phyloP scores from a whole-genome alignment of 1,140 invertebrate species.

The Hesperophylax magnus region DNA sequence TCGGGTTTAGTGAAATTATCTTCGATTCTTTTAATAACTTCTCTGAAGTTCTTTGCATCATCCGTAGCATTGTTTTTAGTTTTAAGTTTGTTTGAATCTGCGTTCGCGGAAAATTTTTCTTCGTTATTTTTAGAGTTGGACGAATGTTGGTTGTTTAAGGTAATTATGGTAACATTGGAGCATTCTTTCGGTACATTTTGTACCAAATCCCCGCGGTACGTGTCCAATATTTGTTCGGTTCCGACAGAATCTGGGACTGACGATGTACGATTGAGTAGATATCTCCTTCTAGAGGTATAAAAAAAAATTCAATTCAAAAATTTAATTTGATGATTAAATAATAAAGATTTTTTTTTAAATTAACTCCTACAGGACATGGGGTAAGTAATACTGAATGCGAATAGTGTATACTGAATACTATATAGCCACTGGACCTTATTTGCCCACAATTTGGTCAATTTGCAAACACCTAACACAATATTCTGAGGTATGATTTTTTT shows the following conservation, averaged over 20 bases:
- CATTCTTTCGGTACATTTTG: background rate
- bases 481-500: too few species aligned
- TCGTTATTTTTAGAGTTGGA: background rate
- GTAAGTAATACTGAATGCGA: too few species aligned
- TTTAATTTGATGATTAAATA: too few species aligned
- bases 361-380: too few species aligned
- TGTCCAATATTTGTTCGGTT: constrained; percentile 27
- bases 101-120: background rate
- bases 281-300: constrained; percentile 32
- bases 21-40: background rate
- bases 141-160: constrained; percentile 37
- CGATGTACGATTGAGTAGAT: constrained; percentile 33
- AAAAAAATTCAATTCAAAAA: too few species aligned
- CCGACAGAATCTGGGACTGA: constrained; percentile 39
- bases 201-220: constrained; percentile 36
- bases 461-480: too few species aligned
- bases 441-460: too few species aligned
- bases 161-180: constrained; percentile 53
- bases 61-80: background rate
- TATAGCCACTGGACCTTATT: too few species aligned
- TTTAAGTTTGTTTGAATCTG: background rate
- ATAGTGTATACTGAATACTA: too few species aligned
- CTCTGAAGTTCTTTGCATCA: background rate
- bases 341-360: too few species aligned
- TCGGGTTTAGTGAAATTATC: background rate